Conservation (phyloP, 2,113 vertebrate genomes). For the Dromiciops gliroides region DNA sequence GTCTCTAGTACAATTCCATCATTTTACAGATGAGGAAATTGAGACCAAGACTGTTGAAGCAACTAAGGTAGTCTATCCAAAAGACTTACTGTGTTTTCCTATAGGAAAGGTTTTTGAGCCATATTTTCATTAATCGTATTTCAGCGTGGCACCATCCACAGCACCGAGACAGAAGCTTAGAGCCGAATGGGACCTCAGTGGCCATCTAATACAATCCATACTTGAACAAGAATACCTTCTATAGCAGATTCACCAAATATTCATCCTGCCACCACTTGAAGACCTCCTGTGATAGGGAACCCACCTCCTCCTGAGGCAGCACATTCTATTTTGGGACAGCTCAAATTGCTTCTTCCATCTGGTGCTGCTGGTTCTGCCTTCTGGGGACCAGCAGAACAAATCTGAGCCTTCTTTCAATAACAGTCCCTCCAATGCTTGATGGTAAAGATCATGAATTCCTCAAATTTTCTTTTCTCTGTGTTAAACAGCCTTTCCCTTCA, state of each 20-base stretch:
- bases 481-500: neutral
- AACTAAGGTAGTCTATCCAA: neutral
- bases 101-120: neutral
- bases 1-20: neutral
- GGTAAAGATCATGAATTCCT: neutral
- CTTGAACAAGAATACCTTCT: neutral
- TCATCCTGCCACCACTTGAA: neutral
- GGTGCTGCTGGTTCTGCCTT: neutral
- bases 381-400: neutral
- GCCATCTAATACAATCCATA: neutral
- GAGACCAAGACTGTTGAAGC: neutral
- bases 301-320: neutral
- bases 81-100: neutral
- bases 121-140: neutral
- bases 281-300: neutral
- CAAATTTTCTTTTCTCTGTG: neutral
- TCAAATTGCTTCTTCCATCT: neutral
- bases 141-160: neutral
- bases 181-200: neutral
- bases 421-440: neutral
- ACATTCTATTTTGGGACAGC: neutral
- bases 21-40: neutral
- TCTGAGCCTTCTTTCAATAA: neutral
- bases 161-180: neutral
- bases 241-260: neutral